Percentiles rank a stretch among this genome's conserved stretches.
Evolutionary conservation across 1,140 invertebrate genomes (phyloP).

Genomic region (Rhagoletis pomonella): DNA sequence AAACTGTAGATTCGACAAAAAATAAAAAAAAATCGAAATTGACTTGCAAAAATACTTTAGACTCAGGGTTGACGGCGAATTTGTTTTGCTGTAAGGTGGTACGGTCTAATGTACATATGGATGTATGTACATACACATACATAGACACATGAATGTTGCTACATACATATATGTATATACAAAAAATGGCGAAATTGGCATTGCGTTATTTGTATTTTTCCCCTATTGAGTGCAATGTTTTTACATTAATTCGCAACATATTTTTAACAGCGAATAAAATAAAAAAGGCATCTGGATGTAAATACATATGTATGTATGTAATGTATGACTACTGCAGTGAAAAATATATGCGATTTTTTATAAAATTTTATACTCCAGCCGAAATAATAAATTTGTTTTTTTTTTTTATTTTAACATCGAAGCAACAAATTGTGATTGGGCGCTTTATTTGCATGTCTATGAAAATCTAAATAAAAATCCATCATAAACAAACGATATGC

Average conservation of each 20-base stretch:
- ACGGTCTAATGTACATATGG: no score
- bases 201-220: background rate
- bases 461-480: conserved; percentile 6
- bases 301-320: background rate
- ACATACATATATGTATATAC: no score
- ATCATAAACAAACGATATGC: background rate
- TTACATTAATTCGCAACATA: background rate
- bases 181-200: conserved; percentile 17
- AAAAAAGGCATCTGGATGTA: no score
- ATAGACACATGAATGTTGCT: no score
- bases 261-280: background rate
- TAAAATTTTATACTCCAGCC: background rate
- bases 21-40: no score
- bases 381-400: background rate
- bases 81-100: no score
- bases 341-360: background rate
- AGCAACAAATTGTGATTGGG: conserved; percentile 11
- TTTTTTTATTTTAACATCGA: background rate
- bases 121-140: no score
- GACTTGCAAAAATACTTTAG: no score
- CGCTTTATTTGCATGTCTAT: background rate
- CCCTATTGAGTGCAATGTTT: background rate
- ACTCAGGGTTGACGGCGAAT: no score
- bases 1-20: no score
- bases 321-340: no score